phyloP scores from a whole-genome alignment of 1,140 invertebrate genomes.

The Drosophila mayri region DNA sequence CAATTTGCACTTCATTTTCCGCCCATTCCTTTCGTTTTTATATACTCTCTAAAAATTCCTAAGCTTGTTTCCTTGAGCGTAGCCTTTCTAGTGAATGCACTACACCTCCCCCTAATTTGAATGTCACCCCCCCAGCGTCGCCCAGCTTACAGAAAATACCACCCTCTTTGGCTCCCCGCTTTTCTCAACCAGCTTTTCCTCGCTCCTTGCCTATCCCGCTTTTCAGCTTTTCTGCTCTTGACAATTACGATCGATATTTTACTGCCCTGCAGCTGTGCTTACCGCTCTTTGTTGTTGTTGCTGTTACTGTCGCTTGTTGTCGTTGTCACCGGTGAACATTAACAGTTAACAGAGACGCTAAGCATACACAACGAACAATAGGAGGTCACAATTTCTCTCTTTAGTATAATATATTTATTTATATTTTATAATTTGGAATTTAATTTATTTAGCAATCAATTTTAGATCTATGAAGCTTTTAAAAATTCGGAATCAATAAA shows the following conservation, averaged over 20 bases:
- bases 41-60: slow-evolving; percentile 17
- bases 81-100: slow-evolving; percentile 24
- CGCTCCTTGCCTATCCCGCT: slow-evolving; percentile 11
- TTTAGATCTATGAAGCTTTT: neutral
- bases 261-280: slow-evolving; percentile 50
- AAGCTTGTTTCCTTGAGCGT: slow-evolving; percentile 18
- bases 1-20: slow-evolving; percentile 11
- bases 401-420: neutral
- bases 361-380: slow-evolving; percentile 16
- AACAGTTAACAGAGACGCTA: slow-evolving; percentile 36
- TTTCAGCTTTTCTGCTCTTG: slow-evolving; percentile 27
- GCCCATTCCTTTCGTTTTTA: slow-evolving; percentile 15
- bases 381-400: neutral
- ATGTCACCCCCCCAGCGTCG: slow-evolving; percentile 1
- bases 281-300: slow-evolving; percentile 2
- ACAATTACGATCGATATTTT: slow-evolving; percentile 68
- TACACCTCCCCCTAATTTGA: slow-evolving; percentile 16
- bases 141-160: neutral
- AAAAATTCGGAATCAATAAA: neutral
- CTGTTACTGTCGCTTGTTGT: slow-evolving; percentile 26
- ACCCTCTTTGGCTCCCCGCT: neutral
- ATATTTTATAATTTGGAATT: neutral
- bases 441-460: neutral
- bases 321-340: slow-evolving; percentile 40
- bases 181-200: neutral